Base-by-base conservation (phyloP, 2,888 invertebrate genomes). In the Sipha maydis region DNA sequence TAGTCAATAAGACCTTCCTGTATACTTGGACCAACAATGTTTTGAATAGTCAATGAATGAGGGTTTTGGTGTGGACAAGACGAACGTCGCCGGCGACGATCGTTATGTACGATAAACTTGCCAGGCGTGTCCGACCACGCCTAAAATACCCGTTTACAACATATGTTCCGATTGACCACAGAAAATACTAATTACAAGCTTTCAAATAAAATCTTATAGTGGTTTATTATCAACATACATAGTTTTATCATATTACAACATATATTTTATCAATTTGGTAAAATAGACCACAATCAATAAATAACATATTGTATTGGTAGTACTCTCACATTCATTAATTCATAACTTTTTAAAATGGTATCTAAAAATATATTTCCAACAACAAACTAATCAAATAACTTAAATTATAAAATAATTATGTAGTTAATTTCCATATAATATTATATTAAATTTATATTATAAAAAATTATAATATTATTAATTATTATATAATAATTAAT, bases 71-170 rank as follows among this genome's bases (percentile, higher is more conserved):
- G n/a, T 28, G 34, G 54, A 83, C 71, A 54, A 71, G 54, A 83
- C 69, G 31, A 54, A 19, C 38, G 56, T 61, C 75, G 75, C n/a
- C 38, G 73, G 54, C 48, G 75, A 83, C 83, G 75, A 84, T 73
- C 75, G 75, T 84, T 84, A 75, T 76, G 25, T 69, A 73, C 31
- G 71, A 48, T 76, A 41, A 77, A 85, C 67, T 85, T 14, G 17
- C 67, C 85, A 67, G 67, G 85, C 85, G 76, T 76, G 61, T n/a
- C 76, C 61, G 85, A 85, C 85, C 85, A 85, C 85, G 85, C 85
- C 85, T 85, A 67, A 85, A 85, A 85, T 61, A 56, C 84, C 61
- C 34, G 34, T 84, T 76, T 84, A 38, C 14, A 75, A 84, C 61
- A 76, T 38, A 84, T 84, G 84, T 84, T 84, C 7, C 21, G n/a